Percentiles rank a stretch among this genome's conserved stretches.
phyloP scores from a whole-genome alignment of 2,797 vertebrate species.

The Cirrhinus molitorella region DNA sequence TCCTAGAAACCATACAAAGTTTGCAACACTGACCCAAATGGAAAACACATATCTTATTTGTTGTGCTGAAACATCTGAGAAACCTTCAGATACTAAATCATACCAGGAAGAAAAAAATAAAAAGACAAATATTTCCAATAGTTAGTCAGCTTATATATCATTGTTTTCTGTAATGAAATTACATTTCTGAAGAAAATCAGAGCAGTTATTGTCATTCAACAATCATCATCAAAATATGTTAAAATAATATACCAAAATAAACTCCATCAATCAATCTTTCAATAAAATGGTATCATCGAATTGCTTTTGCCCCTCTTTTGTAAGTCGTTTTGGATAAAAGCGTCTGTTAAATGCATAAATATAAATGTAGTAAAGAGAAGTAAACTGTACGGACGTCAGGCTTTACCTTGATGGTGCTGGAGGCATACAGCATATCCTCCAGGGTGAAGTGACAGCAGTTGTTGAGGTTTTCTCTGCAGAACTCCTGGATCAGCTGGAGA shows the following conservation, averaged over 20 bases:
- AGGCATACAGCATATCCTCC: conserved; percentile 97
- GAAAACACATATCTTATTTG: neutral
- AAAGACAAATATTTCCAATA: neutral
- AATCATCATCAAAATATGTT: neutral
- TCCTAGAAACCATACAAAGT: conserved; percentile 16
- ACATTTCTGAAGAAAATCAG: neutral
- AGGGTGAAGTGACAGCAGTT: conserved; percentile 97
- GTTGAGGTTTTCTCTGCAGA: conserved; percentile 94
- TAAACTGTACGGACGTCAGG: neutral
- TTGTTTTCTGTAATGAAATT: neutral
- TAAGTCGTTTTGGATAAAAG: neutral
- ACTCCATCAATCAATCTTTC: neutral
- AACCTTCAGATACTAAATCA: neutral
- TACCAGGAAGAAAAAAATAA: neutral
- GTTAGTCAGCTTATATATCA: neutral
- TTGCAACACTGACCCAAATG: neutral
- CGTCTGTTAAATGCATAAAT: neutral
- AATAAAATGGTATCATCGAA: neutral
- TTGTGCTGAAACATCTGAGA: neutral
- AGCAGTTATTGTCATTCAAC: neutral
- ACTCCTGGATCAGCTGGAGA: conserved; percentile 94
- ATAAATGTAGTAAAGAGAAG: neutral
- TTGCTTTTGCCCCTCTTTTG: neutral
- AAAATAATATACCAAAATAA: neutral
- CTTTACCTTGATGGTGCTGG: conserved; percentile 92